Conservation (phyloP, 2,797 vertebrate genomes). For the Potorous gilbertii region DNA sequence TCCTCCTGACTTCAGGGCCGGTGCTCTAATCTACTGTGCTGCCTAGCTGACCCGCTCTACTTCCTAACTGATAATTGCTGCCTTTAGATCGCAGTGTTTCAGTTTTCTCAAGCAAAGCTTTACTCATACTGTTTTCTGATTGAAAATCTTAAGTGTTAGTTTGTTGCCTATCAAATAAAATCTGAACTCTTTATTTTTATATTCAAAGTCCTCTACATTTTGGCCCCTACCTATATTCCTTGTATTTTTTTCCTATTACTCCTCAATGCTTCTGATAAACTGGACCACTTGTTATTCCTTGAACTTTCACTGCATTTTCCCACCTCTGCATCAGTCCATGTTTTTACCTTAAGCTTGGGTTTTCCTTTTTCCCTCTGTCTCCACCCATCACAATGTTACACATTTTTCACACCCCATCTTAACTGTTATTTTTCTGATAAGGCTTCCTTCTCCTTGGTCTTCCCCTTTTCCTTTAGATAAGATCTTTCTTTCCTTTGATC, state of each 20-base stretch:
- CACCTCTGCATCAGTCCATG: background rate
- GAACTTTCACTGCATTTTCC: background rate
- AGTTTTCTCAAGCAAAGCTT: background rate
- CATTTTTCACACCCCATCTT: background rate
- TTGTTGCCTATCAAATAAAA: background rate
- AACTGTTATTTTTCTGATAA: background rate
- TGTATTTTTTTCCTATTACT: background rate
- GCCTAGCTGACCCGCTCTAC: background rate
- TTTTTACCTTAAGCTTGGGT: background rate
- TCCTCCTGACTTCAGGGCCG: background rate
- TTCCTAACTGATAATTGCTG: background rate
- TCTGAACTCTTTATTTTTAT: background rate
- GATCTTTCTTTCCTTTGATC: background rate
- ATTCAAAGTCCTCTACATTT: background rate
- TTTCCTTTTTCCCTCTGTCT: background rate
- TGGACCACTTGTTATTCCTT: background rate
- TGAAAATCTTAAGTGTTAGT: background rate
- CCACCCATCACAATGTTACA: background rate
- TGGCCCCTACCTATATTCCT: background rate
- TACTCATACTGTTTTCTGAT: background rate
- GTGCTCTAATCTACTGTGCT: background rate
- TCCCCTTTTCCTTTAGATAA: background rate
- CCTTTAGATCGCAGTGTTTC: background rate
- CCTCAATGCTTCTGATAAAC: background rate
- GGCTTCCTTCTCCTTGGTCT: background rate